phyloP scores from a whole-genome alignment of 2,888 invertebrate species.

The Rhamnusium bicolor region DNA sequence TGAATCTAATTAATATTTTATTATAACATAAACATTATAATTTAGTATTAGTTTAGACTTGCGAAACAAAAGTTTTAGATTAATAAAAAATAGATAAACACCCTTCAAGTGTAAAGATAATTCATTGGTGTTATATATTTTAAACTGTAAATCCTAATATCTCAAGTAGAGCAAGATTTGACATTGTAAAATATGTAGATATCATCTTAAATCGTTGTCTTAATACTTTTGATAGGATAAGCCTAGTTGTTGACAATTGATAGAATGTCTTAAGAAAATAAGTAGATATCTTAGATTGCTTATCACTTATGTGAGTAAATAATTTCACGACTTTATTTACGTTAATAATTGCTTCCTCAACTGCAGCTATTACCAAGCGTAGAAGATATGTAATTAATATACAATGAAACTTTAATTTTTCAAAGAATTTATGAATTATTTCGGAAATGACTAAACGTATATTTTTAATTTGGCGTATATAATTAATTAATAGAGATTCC shows the following conservation, averaged over 20 bases:
- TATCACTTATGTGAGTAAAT: conserved; percentile 19
- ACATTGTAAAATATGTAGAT: conserved; percentile 24
- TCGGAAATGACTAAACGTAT: too few species aligned
- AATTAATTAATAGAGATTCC: too few species aligned
- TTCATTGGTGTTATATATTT: not conserved
- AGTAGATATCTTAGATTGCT: conserved; percentile 29
- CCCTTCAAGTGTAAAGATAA: not conserved
- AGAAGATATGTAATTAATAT: not conserved
- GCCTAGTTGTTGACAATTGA: conserved; percentile 31
- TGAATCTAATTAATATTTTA: not conserved
- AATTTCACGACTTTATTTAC: conserved; percentile 16
- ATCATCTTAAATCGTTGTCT: conserved; percentile 20
- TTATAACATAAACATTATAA: not conserved
- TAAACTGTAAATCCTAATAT: conserved; percentile 24
- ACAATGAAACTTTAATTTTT: too few species aligned
- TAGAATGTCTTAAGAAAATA: conserved; percentile 29
- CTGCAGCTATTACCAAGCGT: not conserved
- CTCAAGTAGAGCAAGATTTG: conserved; percentile 30
- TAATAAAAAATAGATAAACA: conserved; percentile 1
- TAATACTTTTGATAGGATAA: conserved; percentile 36
- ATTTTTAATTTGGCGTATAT: too few species aligned
- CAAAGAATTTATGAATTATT: too few species aligned
- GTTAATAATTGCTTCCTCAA: not conserved
- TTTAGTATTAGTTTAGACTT: not conserved
- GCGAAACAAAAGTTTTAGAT: not conserved